phyloP scores from a whole-genome alignment of 1,140 invertebrate genomes.

The Tetraneura akinire region DNA sequence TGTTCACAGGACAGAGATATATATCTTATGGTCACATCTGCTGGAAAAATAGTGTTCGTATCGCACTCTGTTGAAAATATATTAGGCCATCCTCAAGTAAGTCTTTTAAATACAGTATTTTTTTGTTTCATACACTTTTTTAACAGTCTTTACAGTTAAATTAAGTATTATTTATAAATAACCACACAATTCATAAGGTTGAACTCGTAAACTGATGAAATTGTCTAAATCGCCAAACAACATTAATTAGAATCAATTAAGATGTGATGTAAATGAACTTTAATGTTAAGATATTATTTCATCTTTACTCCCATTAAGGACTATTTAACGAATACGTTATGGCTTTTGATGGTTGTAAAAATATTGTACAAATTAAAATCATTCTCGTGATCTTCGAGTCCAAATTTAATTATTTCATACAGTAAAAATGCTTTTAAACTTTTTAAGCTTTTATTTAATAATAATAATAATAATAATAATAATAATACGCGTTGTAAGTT shows the following conservation, averaged over 20 bases:
- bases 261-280: not conserved
- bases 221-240: not conserved
- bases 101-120: constrained; percentile 50
- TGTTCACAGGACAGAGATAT: constrained; percentile 66
- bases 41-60: constrained; percentile 84
- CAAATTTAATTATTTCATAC: not conserved
- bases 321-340: not conserved
- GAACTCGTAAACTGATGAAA: not conserved
- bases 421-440: not conserved
- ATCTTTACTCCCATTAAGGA: not conserved
- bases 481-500: not conserved
- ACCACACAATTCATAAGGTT: too few species aligned
- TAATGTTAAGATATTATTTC: not conserved
- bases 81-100: constrained; percentile 82
- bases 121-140: too few species aligned
- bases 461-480: constrained; percentile 3
- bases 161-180: too few species aligned
- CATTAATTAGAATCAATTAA: not conserved
- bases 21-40: constrained; percentile 76
- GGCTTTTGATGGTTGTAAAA: not conserved
- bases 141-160: too few species aligned
- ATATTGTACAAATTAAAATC: not conserved
- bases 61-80: constrained; percentile 80
- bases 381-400: not conserved
- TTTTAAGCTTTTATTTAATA: too few species aligned